phyloP scores from a whole-genome alignment of 2,797 vertebrate species.

The Microtus agrestis region DNA sequence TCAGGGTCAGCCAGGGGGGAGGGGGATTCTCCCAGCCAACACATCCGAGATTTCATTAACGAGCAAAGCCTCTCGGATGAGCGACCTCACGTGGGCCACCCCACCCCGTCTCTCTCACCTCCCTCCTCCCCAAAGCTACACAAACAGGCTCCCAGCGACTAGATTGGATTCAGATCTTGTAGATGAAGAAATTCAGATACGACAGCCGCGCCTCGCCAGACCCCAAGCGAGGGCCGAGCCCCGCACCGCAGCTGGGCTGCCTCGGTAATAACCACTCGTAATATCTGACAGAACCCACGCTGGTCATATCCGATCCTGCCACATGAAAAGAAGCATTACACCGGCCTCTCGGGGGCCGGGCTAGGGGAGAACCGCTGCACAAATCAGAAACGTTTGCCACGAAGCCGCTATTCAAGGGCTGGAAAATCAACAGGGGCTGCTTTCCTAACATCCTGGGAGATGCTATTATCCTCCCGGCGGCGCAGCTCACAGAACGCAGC shows the following conservation, averaged over 20 bases:
- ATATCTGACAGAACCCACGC: conserved; percentile 71
- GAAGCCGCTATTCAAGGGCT: conserved; percentile 78
- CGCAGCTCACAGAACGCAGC: conserved; percentile 56
- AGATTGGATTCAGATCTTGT: conserved; percentile 72
- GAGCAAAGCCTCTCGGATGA: conserved; percentile 73
- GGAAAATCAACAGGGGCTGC: conserved; percentile 66
- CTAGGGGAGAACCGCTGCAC: conserved; percentile 69
- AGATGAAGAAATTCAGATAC: conserved; percentile 73
- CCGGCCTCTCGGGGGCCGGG: conserved; percentile 51
- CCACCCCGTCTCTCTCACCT: conserved; percentile 26
- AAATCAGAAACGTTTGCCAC: conserved; percentile 80
- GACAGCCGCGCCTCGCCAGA: conserved; percentile 50
- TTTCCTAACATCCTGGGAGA: conserved; percentile 74
- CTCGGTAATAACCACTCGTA: conserved; percentile 73
- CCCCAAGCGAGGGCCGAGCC: conserved; percentile 55
- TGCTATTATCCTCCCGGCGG: conserved; percentile 56
- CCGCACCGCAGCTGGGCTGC: conserved; percentile 72
- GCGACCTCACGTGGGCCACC: conserved; percentile 74
- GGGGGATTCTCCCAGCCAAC: conserved; percentile 69
- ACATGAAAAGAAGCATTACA: conserved; percentile 71
- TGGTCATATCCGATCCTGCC: conserved; percentile 78
- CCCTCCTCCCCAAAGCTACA: conserved; percentile 73
- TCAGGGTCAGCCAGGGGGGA: conserved; percentile 72
- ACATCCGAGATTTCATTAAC: conserved; percentile 80
- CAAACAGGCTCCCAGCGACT: conserved; percentile 69